phyloP scores from a whole-genome alignment of 1,140 invertebrate species.

The Acyrthosiphon pisum region DNA sequence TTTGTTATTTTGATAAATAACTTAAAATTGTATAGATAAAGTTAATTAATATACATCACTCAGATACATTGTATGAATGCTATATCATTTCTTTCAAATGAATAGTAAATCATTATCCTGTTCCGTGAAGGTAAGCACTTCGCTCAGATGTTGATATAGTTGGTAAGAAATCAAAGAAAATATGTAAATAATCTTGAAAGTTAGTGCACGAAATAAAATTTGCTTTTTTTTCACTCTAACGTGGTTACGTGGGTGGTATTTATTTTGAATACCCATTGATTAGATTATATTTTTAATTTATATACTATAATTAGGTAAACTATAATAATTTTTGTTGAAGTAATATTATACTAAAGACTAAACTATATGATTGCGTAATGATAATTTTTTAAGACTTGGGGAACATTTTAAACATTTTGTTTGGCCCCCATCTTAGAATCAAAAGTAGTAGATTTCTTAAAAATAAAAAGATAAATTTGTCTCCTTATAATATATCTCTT shows the following conservation, averaged over 20 bases:
- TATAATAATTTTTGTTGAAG: background rate
- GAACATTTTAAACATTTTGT: background rate
- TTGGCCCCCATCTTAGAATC: slow-evolving; percentile 43
- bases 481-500: background rate
- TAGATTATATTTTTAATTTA: background rate
- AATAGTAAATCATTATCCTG: background rate
- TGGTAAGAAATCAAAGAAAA: background rate
- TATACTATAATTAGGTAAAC: background rate
- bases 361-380: background rate
- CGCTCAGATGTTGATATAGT: background rate
- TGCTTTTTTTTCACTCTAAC: background rate
- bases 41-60: background rate
- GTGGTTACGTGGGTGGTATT: background rate
- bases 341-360: background rate
- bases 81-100: background rate
- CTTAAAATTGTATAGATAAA: background rate
- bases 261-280: background rate
- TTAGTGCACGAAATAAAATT: background rate
- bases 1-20: background rate
- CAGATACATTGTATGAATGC: background rate
- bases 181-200: background rate
- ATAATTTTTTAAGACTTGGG: slow-evolving; percentile 33
- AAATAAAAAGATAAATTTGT: background rate
- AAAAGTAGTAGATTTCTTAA: background rate
- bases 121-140: background rate